Evolutionary conservation across 2,113 vertebrate genomes (phyloP), one percentile per base, ranked within the genome.

Genomic region (Morone saxatilis): DNA sequence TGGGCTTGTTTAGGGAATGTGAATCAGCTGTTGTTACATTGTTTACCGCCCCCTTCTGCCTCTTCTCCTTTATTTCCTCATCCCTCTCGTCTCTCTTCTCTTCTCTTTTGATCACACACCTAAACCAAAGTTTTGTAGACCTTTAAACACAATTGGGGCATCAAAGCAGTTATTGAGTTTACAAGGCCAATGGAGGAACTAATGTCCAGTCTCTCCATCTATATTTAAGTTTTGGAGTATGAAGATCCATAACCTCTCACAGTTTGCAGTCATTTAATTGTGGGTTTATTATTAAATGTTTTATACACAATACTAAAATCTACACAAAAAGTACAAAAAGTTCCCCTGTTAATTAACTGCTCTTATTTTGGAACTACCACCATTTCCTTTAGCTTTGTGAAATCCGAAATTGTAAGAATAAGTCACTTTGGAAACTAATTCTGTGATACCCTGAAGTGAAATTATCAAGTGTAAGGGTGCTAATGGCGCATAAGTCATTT

Each of bases 21-120:
- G 79, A 84, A 76, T 91, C 73, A 71, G 79, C 72, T 78, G 71
- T 71, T 80, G 65, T 81, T 57, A 63, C 80, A 76, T 82, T 86
- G 53, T 85, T 86, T 84, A 76, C 43, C 11, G 0, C 50, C 74
- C 66, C 62, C 54, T 9, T 43, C 14, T 53, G 36, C 43, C 62
- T 85, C 51, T 36, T 76, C 50, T 68, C 50, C 51, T 43, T 22
- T 62, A 61, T 77, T 65, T 70, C 19, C 51, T 45, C 40, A 16
- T 60, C 8, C 31, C 16, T 51, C 51, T 19, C 38, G 36, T 22
- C 67, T 80, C 22, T 62, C 20, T 6, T 59, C 51, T 59, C 66
- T 68, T 74, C 60, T 69, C 66, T 75, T 69, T 41, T 67, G 16
- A 45, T 60, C 13, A 43, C 36, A 53, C 51, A 69, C 31, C 36